These are phyloP conservation scores for Globia sparganii DNA, from an alignment of 2,888 invertebrate genomes.

Conservation along the genomic window DNA sequence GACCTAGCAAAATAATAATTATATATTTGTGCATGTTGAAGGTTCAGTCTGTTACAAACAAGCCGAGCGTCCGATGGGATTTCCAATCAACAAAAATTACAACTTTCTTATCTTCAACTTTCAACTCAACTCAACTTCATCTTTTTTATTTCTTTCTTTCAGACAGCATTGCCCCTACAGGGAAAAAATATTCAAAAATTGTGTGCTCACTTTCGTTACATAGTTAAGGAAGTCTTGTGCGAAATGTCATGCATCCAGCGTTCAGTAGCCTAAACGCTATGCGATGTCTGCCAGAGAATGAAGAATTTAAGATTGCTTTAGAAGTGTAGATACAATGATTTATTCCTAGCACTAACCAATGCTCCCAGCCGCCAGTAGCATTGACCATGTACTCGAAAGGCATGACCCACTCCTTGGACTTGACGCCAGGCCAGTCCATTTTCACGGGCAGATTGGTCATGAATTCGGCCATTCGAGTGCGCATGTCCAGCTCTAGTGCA, in stretches of 20 bases:
- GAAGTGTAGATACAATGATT: not conserved
- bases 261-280: too few relatives aligned
- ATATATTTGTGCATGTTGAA: too few relatives aligned
- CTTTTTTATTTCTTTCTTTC: too few relatives aligned
- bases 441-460: slow-evolving; percentile 92
- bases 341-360: slow-evolving; percentile 90
- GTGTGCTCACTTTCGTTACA: not conserved
- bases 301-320: not conserved
- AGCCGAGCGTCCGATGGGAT: not conserved
- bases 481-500: slow-evolving; percentile 94
- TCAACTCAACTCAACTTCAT: too few relatives aligned
- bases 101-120: too few relatives aligned
- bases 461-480: slow-evolving; percentile 93
- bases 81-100: not conserved
- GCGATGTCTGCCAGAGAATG: not conserved
- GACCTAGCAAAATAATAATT: slow-evolving; percentile 76
- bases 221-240: not conserved
- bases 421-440: slow-evolving; percentile 93
- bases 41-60: not conserved
- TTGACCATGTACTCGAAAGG: slow-evolving; percentile 96
- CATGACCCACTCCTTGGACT: slow-evolving; percentile 92
- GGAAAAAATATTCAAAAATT: not conserved
- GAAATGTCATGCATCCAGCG: too few relatives aligned
- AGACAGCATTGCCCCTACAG: too few relatives aligned
- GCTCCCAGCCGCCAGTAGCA: slow-evolving; percentile 94